phyloP scores from a whole-genome alignment of 2,888 invertebrate species.

The Chirona hameri region DNA sequence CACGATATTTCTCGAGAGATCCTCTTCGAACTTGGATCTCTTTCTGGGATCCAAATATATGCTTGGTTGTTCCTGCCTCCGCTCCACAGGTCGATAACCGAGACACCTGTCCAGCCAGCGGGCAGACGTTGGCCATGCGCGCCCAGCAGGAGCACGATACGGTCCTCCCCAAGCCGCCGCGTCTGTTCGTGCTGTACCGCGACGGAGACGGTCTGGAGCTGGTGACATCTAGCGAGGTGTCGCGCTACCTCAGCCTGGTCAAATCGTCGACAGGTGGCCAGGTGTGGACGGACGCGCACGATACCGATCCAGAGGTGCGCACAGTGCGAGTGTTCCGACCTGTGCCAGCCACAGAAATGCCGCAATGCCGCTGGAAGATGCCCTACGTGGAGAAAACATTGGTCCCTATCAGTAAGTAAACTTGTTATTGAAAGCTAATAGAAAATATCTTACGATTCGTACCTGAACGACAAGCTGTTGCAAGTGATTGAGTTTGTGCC shows the following conservation, averaged over 20 bases:
- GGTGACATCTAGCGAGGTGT: constrained; percentile 1
- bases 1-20: neutral
- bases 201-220: constrained; percentile 6
- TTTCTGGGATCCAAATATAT: too few relatives aligned
- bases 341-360: neutral
- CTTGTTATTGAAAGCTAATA: neutral
- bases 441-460: neutral
- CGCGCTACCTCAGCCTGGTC: neutral
- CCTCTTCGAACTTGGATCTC: too few relatives aligned
- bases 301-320: neutral
- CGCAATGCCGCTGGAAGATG: neutral
- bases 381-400: neutral
- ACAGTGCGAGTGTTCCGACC: neutral
- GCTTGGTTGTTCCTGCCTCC: too few relatives aligned
- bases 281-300: neutral
- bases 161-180: neutral
- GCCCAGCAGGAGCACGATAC: neutral
- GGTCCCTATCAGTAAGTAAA: neutral
- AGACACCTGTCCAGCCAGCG: constrained; percentile 2
- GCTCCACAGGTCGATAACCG: neutral
- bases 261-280: neutral
- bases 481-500: neutral
- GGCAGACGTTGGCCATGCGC: neutral
- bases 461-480: too few relatives aligned
- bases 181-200: neutral